A percentile compares a stretch with the other conserved stretches of the same genome.
These are phyloP conservation scores for Semnopithecus entellus DNA, from an alignment of 2,113 vertebrate species.

Conservation along the genomic window DNA sequence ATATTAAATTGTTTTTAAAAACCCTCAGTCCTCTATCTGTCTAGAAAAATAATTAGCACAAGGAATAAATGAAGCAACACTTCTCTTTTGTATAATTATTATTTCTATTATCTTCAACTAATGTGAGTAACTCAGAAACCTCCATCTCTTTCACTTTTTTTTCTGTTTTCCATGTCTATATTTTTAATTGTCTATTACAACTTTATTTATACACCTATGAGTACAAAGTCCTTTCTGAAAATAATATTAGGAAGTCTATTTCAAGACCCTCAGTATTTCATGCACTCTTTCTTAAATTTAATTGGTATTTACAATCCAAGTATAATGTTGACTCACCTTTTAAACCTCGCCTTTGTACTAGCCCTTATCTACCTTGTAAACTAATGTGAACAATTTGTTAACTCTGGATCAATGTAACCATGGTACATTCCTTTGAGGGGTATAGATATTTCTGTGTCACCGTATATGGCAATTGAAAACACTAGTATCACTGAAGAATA, in stretches of 20 bases:
- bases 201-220: neutral
- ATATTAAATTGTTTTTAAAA: neutral
- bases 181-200: neutral
- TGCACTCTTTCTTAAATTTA: neutral
- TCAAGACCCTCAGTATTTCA: neutral
- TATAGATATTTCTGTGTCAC: neutral
- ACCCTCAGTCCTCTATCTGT: neutral
- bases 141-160: neutral
- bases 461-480: neutral
- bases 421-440: neutral
- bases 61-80: neutral
- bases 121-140: neutral
- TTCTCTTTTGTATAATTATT: neutral
- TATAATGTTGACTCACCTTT: neutral
- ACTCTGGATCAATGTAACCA: neutral
- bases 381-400: neutral
- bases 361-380: neutral
- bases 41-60: neutral
- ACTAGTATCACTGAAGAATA: neutral
- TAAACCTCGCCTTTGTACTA: neutral
- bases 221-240: neutral
- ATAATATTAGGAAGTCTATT: neutral
- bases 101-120: neutral
- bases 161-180: rapidly evolving
- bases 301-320: neutral